Conservation (phyloP, 1,140 invertebrate species). For the Drosophila nigrodunni region DNA sequence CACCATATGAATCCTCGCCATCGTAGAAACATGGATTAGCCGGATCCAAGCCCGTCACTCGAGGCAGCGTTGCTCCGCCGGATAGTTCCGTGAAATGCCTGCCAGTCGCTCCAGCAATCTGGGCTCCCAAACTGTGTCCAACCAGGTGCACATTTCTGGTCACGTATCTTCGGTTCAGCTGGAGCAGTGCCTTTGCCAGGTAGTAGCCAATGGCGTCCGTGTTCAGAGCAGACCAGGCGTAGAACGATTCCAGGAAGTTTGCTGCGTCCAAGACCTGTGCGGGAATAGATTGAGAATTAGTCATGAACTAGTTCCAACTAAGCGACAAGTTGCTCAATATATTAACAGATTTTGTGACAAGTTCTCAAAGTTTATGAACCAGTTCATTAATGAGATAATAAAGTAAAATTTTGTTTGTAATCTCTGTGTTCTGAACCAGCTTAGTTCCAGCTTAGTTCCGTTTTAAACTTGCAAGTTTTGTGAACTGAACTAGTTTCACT, state of each 20-base stretch:
- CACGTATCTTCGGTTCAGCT: slow-evolving; percentile 50
- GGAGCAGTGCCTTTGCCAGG: slow-evolving; percentile 56
- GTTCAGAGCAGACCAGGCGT: slow-evolving; percentile 71
- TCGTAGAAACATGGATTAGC: slow-evolving; percentile 88
- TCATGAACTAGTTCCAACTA: background rate
- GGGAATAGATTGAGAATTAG: background rate
- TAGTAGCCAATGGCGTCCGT: slow-evolving; percentile 62
- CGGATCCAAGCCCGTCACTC: slow-evolving; percentile 89
- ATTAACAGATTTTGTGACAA: too few species aligned
- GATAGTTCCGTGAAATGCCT: slow-evolving; percentile 71
- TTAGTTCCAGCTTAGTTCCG: too few species aligned
- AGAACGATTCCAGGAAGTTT: slow-evolving; percentile 67
- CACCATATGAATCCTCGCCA: slow-evolving; percentile 82
- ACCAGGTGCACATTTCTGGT: slow-evolving; percentile 64
- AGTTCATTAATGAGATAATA: too few species aligned
- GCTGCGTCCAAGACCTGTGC: slow-evolving; percentile 56
- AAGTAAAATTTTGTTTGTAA: too few species aligned
- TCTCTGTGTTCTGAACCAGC: too few species aligned
- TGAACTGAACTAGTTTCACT: too few species aligned
- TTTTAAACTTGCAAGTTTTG: too few species aligned
- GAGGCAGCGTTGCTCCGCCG: slow-evolving; percentile 51
- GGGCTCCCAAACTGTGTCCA: slow-evolving; percentile 84
- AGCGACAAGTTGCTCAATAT: too few species aligned
- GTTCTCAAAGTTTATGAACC: too few species aligned
- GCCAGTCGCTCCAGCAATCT: slow-evolving; percentile 85